phyloP scores from a whole-genome alignment of 2,797 vertebrate genomes.

The Strix occidentalis region DNA sequence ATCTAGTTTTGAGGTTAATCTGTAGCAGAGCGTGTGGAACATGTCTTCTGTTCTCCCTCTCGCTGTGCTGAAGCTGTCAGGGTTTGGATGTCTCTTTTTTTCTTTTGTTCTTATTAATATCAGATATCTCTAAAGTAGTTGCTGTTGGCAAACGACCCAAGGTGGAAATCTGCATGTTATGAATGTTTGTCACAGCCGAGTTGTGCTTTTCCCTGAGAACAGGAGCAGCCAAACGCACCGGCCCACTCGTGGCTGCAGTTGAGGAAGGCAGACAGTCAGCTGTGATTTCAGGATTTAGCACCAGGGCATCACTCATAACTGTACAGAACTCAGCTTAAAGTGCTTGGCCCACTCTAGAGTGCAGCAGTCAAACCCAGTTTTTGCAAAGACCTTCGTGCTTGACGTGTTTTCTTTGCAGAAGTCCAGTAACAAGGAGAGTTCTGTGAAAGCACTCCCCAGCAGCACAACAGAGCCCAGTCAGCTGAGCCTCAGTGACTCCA shows the following conservation, averaged over 20 bases:
- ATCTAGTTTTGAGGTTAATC: background rate
- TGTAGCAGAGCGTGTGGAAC: background rate
- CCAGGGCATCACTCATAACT: background rate
- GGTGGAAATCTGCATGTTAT: background rate
- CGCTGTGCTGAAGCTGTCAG: background rate
- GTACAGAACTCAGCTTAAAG: background rate
- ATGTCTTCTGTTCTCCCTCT: background rate
- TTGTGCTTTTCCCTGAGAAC: background rate
- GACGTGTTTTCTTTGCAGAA: slow-evolving; percentile 79
- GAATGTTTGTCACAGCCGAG: background rate
- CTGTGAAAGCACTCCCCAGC: slow-evolving; percentile 77
- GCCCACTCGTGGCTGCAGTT: background rate
- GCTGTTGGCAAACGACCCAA: background rate
- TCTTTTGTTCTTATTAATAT: background rate
- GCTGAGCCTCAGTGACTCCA: slow-evolving; percentile 79
- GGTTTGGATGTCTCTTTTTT: background rate
- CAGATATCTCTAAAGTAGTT: background rate
- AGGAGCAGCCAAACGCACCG: background rate
- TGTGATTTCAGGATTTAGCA: background rate
- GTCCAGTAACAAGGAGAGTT: slow-evolving; percentile 87
- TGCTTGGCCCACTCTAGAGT: background rate
- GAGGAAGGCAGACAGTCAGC: background rate
- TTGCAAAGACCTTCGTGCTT: background rate
- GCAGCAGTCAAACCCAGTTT: background rate
- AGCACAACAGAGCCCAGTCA: slow-evolving; percentile 79